Base-by-base conservation (phyloP, 2,888 invertebrate genomes). In the Gastracanthus pulcherrimus region DNA sequence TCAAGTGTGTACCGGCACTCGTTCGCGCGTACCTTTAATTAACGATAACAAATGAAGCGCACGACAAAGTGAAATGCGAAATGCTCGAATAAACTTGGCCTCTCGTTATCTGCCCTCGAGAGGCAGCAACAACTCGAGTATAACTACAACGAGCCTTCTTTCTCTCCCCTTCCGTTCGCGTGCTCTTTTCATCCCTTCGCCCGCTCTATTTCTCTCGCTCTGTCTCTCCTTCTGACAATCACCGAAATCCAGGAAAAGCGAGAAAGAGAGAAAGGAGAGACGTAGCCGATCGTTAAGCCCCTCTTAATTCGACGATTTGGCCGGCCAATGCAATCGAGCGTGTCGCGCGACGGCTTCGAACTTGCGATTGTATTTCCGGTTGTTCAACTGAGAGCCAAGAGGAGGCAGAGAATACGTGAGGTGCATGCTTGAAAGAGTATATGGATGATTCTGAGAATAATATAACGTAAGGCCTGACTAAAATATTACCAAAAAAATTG, bases 241-340 rank as follows among this genome's bases (percentile, higher is more conserved):
- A 26, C 5, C 26, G 38, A 26, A 41, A 66, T 60, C 6, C 60
- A 29, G 31, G n/a, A 29, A 34, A 48, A 19, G 9, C 51, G 6
- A 23, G 34, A 71, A 11, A 51, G 38, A 62, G 19, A 58, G n/a
- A 36, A 1, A 55, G 36, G n/a, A 36, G 5, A 55, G 36, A 41
- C 29, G 16, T n/a, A 23, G 41, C 9, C 23, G 51, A 72, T 48
- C 23, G 71, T 60, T 72, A 72, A 58, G 60, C 31, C 26, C 29
- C 58, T 72, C 71, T 64, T 74, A 80, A 74, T 80, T 80, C 19
- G n/a, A 45, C 55, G 34, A 69, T 74, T 80, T 60, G 13, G 66
- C 58, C 34, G 4, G 48, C 3, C 29, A 71, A 13, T 26, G 11
- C 60, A 60, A 29, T 31, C 29, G 29, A 60, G 60, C 60, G 60